Conservation (phyloP, 2,888 invertebrate species). For the Hirtodrosophila alboralis region DNA sequence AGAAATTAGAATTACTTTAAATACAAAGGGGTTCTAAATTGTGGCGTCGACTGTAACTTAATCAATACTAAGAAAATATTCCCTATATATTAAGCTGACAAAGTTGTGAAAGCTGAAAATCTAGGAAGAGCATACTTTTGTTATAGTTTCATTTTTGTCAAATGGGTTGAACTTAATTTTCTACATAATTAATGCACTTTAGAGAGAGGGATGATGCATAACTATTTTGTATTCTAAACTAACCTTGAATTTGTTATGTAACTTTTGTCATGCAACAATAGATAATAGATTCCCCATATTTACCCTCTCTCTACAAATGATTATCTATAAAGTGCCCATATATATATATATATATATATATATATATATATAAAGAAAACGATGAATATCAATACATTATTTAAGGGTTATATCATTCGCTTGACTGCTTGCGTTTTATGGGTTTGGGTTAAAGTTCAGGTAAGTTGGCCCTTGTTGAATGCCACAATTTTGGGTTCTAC, state of each 20-base stretch:
- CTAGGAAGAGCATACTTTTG: too few relatives aligned
- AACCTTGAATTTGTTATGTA: conserved; percentile 9
- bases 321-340: conserved; percentile 24
- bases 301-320: conserved; percentile 24
- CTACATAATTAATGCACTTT: neutral
- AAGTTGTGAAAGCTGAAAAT: too few relatives aligned
- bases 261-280: conserved; percentile 8
- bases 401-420: conserved; percentile 42
- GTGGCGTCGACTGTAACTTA: too few relatives aligned
- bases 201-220: neutral
- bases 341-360: too few relatives aligned
- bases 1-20: too few relatives aligned
- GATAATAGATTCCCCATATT: neutral
- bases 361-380: too few relatives aligned
- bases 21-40: too few relatives aligned
- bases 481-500: conserved; percentile 32
- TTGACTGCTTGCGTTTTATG: conserved; percentile 31
- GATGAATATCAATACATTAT: conserved; percentile 34
- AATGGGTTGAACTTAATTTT: too few relatives aligned
- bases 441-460: conserved; percentile 43
- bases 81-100: too few relatives aligned
- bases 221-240: conserved; percentile 1
- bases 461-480: conserved; percentile 12
- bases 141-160: too few relatives aligned
- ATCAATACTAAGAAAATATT: too few relatives aligned